Base-by-base conservation (phyloP, 2,797 vertebrate species). In the Lophius americanus region DNA sequence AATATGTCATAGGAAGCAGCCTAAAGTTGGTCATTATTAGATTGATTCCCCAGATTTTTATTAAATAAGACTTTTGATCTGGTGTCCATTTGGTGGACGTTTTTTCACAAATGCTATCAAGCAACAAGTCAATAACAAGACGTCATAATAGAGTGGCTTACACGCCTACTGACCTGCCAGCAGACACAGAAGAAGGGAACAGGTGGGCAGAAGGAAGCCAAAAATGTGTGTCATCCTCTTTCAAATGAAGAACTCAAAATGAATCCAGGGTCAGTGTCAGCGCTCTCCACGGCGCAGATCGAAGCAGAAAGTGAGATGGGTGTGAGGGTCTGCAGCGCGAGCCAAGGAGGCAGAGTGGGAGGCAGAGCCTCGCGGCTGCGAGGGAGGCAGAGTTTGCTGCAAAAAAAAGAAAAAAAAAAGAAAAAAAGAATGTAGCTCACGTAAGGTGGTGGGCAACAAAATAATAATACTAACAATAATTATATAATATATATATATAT, bases 91-190 rank as follows among this genome's bases (percentile, higher is more conserved):
- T 23, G 23, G 23, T 23, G n/a, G 4, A 11, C 1, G 51, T 1
- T 42, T 23, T n/a, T 36, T 42, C 2, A 12, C 23, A 58, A 54
- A 46, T 60, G 0, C 0, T 59, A 10, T 12, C 60, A 65, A 81
- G 82, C 82, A 88, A 92, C 87, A 89, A 85, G 85, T 85, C 65
- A 52, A 51, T 51, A 47, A 39, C 4, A 56, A 59, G 5, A 62
- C 39, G 4, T 41, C 4, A 7, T 12, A 13, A 48, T 56, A 50
- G 7, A 56, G 33, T 1, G 51, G 38, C 13, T 6, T 1, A 14
- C 55, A 0, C 4, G 33, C 2, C 12, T 52, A 85, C 92, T 93
- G 68, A 95, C 94, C 92, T 60, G 82, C 68, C 3, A 90, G 78
- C 32, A 91, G 71, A 64, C 67, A 70, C 51, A 88, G 39, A 9